These are phyloP conservation scores for Drosophila anomalata DNA, from an alignment of 2,888 invertebrate genomes.

Conservation along the genomic window DNA sequence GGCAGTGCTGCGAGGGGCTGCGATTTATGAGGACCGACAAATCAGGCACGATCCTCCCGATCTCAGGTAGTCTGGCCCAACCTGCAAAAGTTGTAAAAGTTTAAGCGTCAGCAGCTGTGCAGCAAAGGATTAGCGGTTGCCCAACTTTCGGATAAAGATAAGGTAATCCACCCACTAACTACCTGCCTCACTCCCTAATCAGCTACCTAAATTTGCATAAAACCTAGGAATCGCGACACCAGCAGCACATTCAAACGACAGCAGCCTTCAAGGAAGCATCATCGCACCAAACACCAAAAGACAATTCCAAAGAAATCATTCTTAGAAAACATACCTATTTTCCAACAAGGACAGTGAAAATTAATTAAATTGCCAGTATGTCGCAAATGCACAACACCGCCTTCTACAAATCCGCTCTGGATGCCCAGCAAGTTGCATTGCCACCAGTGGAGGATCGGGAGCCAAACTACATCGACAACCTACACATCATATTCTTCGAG, in stretches of 20 bases:
- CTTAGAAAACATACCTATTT: not conserved
- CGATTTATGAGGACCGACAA: conserved; percentile 38
- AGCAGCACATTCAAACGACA: conserved; percentile 28
- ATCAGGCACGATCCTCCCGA: conserved; percentile 52
- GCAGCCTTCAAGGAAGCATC: conserved; percentile 28
- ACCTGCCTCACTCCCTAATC: conserved; percentile 13
- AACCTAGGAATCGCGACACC: not conserved
- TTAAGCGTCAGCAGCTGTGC: conserved; percentile 23
- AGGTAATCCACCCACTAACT: conserved; percentile 7
- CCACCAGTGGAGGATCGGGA: conserved; percentile 11
- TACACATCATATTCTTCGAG: conserved; percentile 69
- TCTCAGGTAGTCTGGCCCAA: conserved; percentile 33
- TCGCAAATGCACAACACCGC: conserved; percentile 42
- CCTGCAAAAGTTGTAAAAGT: not conserved
- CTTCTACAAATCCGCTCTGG: conserved; percentile 53
- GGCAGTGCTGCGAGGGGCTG: conserved; percentile 39
- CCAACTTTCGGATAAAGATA: conserved; percentile 11
- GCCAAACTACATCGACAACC: conserved; percentile 61
- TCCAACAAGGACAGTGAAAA: not conserved
- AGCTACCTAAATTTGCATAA: conserved; percentile 39
- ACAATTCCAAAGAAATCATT: conserved; percentile 18
- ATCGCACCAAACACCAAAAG: conserved; percentile 9
- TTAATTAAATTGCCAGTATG: conserved; percentile 20
- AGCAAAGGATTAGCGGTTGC: conserved; percentile 33
- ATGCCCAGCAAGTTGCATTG: conserved; percentile 30